Evolutionary conservation across 2,797 vertebrate species (phyloP), one percentile per base, ranked within the genome.

Genomic region (Microcaecilia unicolor): DNA sequence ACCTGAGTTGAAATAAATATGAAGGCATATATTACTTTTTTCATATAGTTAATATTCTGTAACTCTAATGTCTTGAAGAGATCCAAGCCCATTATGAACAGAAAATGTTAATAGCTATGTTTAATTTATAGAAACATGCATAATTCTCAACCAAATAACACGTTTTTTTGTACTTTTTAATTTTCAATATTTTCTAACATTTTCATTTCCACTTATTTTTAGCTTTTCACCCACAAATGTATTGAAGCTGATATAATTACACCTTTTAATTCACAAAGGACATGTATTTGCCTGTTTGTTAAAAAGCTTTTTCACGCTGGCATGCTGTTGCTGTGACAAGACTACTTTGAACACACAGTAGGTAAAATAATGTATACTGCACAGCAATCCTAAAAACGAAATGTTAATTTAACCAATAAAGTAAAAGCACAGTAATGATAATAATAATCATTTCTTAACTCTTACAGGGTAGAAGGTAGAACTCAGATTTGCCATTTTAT

Each of bases 361-460:
- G 69, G 75, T 66, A 53, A 82, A 80, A 80, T 80, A 74, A 74
- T 75, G 42, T 74, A 66, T 71, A 61, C 68, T 70, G 64, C 64
- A 66, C 57, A 70, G 70, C 55, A 64, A 67, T 55, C 57, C 55
- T 66, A 69, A 70, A 64, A 76, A 76, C 41, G 41, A 51, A 78
- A 74, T 73, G 67, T 72, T 79, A 74, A 78, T 81, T 83, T 81
- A 80, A 83, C 74, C 72, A 72, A 67, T 72, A 72, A 83, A 79
- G 70, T 64, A 72, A 68, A 56, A 53, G 65, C 62, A 46, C 59
- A 9, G 1, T 74, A 64, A 75, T 72, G 67, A 67, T 44, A 71
- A 72, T 73, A 71, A 75, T 69, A 74, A 71, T 55, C 35, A 51
- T 69, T 58, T 64, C 52, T 72, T 73, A 67, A 77, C 65, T 78